Conservation (phyloP, 2,888 invertebrate species). For the Thumatha senex region DNA sequence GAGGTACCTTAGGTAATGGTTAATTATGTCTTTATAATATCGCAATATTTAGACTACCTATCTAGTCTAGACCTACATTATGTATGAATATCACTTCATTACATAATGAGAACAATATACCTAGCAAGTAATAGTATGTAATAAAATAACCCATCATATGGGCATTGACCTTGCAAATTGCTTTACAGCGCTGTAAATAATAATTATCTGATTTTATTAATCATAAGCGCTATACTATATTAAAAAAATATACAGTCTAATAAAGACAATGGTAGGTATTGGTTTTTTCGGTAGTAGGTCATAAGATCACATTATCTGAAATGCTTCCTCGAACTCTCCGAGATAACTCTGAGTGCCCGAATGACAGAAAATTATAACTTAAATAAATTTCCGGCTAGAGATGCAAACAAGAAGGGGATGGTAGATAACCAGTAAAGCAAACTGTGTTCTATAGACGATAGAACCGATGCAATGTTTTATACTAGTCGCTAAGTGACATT, state of each 20-base stretch:
- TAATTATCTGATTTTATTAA: constrained; percentile 10
- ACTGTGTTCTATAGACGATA: constrained; percentile 71
- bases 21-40: no score
- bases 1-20: no score
- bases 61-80: no score
- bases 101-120: not conserved
- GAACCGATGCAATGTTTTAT: constrained; percentile 75
- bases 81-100: no score
- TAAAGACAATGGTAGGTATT: constrained; percentile 21
- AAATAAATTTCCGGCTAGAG: constrained; percentile 81
- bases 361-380: constrained; percentile 80
- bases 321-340: constrained; percentile 27
- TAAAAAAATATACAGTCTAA: constrained; percentile 28
- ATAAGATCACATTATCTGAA: no score
- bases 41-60: no score
- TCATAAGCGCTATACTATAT: constrained; percentile 13
- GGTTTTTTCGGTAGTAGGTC: constrained; percentile 14
- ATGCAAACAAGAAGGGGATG: constrained; percentile 70
- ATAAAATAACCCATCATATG: constrained; percentile 8
- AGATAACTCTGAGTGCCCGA: constrained; percentile 53
- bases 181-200: constrained; percentile 13
- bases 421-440: constrained; percentile 65
- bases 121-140: not conserved
- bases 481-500: constrained; percentile 67
- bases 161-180: constrained; percentile 14